A percentile compares a stretch with the other conserved stretches of the same genome.
Conservation (phyloP, 2,797 vertebrate species). For the Apogon talboti region DNA sequence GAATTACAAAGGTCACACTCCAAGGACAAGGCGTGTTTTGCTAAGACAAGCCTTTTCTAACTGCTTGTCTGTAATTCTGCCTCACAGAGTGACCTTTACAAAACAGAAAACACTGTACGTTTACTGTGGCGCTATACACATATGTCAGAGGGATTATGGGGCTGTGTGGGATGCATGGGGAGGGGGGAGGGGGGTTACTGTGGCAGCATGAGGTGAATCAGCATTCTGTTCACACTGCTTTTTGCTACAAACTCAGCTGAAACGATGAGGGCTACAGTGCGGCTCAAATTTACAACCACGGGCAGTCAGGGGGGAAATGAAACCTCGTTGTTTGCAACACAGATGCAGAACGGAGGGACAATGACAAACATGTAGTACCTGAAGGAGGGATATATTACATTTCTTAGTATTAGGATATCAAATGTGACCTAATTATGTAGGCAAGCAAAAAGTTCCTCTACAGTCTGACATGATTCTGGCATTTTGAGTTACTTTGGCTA, state of each 20-base stretch:
- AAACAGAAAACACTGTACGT: conserved; percentile 17
- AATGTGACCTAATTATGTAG: conserved; percentile 25
- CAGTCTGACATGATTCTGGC: not conserved
- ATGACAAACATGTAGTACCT: conserved; percentile 18
- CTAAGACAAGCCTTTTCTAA: conserved; percentile 4
- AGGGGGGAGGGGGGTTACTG: conserved; percentile 38
- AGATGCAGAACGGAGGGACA: conserved; percentile 6
- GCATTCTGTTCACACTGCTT: conserved; percentile 70
- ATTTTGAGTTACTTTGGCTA: not conserved
- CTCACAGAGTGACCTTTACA: conserved; percentile 13
- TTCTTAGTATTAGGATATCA: conserved; percentile 5
- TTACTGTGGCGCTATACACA: conserved; percentile 46
- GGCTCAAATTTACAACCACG: conserved; percentile 14
- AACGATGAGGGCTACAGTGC: conserved; percentile 35
- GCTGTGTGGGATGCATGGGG: conserved; percentile 20
- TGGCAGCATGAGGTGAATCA: conserved; percentile 76
- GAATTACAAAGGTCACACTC: conserved; percentile 33
- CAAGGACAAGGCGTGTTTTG: conserved; percentile 31
- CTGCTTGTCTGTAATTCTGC: not conserved
- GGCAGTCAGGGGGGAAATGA: not conserved
- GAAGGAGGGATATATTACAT: conserved; percentile 11
- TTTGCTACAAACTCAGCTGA: conserved; percentile 45
- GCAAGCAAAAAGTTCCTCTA: not conserved
- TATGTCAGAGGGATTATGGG: conserved; percentile 56
- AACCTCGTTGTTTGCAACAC: not conserved